phyloP scores from a whole-genome alignment of 2,113 vertebrate species.

The Hydropotes inermis region DNA sequence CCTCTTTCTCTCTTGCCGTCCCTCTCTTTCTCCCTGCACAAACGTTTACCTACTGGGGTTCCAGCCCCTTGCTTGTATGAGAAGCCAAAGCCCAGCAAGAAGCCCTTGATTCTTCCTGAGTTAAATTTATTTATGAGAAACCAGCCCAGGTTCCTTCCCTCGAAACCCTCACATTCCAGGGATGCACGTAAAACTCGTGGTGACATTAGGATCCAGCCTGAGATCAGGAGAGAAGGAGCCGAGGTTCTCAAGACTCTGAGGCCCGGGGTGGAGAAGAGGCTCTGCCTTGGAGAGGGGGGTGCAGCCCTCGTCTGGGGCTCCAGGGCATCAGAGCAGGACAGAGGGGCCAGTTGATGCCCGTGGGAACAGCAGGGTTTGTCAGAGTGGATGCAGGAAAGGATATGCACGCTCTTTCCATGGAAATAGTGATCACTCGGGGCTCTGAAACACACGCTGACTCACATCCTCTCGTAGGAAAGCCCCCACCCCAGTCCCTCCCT shows the following conservation, averaged over 20 bases:
- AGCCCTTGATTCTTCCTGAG: rapidly evolving
- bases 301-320: rapidly evolving
- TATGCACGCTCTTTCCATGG: slow-evolving; percentile 2
- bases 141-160: neutral
- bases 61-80: rapidly evolving
- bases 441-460: slow-evolving; percentile 70
- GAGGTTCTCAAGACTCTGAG: rapidly evolving
- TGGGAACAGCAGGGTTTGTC: neutral
- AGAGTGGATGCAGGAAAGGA: neutral
- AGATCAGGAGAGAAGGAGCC: rapidly evolving
- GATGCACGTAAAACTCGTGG: rapidly evolving
- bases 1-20: too few relatives aligned
- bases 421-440: slow-evolving; percentile 66
- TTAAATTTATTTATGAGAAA: neutral
- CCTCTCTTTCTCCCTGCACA: neutral
- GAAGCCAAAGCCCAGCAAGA: neutral
- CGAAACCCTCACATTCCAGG: rapidly evolving
- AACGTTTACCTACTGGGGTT: neutral
- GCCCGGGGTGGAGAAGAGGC: rapidly evolving
- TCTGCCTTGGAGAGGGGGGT: rapidly evolving
- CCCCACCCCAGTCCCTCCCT: slow-evolving; percentile 43
- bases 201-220: neutral
- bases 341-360: rapidly evolving
- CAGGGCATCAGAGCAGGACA: neutral
- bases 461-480: slow-evolving; percentile 67